Base-by-base conservation (phyloP, 2,797 vertebrate species). In the Falco novaeseelandiae region DNA sequence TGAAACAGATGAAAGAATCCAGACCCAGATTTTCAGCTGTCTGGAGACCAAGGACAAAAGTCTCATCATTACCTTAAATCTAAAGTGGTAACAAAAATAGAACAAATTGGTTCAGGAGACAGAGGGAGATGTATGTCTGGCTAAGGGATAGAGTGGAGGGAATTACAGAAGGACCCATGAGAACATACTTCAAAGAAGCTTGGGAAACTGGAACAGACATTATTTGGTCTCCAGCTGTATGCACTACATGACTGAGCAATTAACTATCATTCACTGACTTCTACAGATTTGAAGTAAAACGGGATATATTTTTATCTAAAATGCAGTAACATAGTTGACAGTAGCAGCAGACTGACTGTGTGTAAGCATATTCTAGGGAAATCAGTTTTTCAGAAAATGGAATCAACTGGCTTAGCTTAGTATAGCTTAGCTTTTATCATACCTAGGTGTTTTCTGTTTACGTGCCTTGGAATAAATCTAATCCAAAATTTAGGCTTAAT, bases 161-260 rank as follows among this genome's bases (percentile, higher is more conserved):
- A 93, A 72, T 95, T 91, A 16, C 2, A 30, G 83, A 88, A 58
- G 26, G 48, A 82, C 88, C 67, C 90, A 80, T 15, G 78, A 94
- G 95, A 84, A 80, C 80, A 20, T 42, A 34, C 26, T 84, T 70
- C 40, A 95, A 89, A 87, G 62, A 27, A 93, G 80, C 71, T 40
- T 92, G 86, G 83, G 66, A 83, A 93, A 69, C 1, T 70, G 52
- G 30, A 92, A 81, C 90, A 92, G 90, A 58, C 66, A 21, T 91
- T 88, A 70, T 89, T 90, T 95, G 55, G 77, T 93, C 83, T 92
- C 91, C 93, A 94, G 90, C 90, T 96, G 88, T 77, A 84, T 63
- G 42, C 0, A 7, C 48, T 89, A 54, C 90, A 67, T 84, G 93
- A 84, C 83, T 92, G 90, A 95, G 90, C 93, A 94, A 93, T 96